Evolutionary conservation across 2,797 vertebrate genomes (phyloP).

Genomic region (Cynodonichthys magdalenae): DNA sequence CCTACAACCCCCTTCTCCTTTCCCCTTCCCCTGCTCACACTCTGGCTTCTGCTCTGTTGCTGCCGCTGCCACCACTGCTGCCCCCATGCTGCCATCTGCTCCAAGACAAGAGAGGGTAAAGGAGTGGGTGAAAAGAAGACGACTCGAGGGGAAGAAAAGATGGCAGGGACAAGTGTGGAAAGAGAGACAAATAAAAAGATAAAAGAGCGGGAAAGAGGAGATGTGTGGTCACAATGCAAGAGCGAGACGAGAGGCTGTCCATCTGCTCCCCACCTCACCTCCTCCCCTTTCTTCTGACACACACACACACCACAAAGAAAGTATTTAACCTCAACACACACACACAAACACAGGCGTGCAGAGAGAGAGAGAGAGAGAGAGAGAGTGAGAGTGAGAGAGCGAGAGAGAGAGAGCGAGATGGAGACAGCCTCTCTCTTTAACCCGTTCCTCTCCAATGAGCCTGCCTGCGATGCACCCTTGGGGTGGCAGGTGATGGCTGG

Average conservation of each 20-base stretch:
- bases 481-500: constrained; percentile 79
- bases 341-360: constrained; percentile 29
- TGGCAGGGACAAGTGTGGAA: constrained; percentile 51
- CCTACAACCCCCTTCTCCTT: constrained; percentile 91
- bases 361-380: constrained; percentile 44
- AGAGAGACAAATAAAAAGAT: constrained; percentile 73
- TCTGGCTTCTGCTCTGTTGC: constrained; percentile 89
- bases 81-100: constrained; percentile 96
- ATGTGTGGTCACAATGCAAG: constrained; percentile 86
- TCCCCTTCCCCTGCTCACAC: constrained; percentile 83
- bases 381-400: constrained; percentile 41
- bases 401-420: constrained; percentile 41
- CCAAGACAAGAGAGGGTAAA: constrained; percentile 84
- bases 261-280: constrained; percentile 85
- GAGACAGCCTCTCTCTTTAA: constrained; percentile 87
- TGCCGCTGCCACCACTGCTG: constrained; percentile 63
- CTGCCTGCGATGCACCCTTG: constrained; percentile 74
- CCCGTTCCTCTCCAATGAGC: constrained; percentile 86
- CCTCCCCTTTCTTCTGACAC: constrained; percentile 78
- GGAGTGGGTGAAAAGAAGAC: constrained; percentile 49
- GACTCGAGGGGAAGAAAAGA: constrained; percentile 46
- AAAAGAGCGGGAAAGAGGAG: constrained; percentile 63
- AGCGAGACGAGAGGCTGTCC: constrained; percentile 80
- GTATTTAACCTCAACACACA: constrained; percentile 92
- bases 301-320: constrained; percentile 87